Percentiles rank a stretch among this genome's conserved stretches.
Evolutionary conservation across 2,113 vertebrate species (phyloP).

Genomic region (Corydoras maculifer): DNA sequence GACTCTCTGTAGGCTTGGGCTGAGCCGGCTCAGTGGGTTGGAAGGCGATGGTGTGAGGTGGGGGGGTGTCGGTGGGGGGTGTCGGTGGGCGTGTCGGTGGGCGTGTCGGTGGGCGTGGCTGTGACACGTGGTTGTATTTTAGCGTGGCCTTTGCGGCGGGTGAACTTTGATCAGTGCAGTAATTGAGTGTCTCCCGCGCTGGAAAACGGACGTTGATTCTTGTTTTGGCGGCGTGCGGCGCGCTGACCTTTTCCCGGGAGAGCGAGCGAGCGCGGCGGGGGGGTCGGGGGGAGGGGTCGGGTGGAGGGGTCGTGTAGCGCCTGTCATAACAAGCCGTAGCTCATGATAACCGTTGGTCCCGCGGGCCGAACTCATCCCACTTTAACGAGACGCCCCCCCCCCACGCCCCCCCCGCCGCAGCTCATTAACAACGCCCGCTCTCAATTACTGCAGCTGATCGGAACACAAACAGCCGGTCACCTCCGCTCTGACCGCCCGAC

Average conservation of each 20-base stretch:
- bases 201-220: slow-evolving; percentile 28
- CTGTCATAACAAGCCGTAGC: slow-evolving; percentile 33
- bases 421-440: slow-evolving; percentile 2
- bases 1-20: slow-evolving; percentile 39
- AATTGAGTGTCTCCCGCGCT: slow-evolving; percentile 34
- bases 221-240: slow-evolving; percentile 24
- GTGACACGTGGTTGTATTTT: neutral
- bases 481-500: neutral
- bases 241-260: slow-evolving; percentile 30
- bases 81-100: neutral
- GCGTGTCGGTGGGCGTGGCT: neutral
- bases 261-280: neutral
- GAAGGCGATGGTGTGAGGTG: no score
- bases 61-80: no score
- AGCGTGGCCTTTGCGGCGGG: slow-evolving; percentile 1
- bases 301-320: slow-evolving; percentile 12
- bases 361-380: slow-evolving; percentile 11
- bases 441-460: neutral
- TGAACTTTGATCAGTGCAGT: slow-evolving; percentile 39
- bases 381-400: slow-evolving; percentile 4
- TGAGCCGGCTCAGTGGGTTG: no score
- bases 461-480: neutral
- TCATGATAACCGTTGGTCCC: slow-evolving; percentile 4
- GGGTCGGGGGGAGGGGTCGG: neutral
- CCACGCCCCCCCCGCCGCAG: neutral